These are phyloP conservation scores for Fregata magnificens DNA, from an alignment of 2,113 vertebrate genomes.

Conservation along the genomic window DNA sequence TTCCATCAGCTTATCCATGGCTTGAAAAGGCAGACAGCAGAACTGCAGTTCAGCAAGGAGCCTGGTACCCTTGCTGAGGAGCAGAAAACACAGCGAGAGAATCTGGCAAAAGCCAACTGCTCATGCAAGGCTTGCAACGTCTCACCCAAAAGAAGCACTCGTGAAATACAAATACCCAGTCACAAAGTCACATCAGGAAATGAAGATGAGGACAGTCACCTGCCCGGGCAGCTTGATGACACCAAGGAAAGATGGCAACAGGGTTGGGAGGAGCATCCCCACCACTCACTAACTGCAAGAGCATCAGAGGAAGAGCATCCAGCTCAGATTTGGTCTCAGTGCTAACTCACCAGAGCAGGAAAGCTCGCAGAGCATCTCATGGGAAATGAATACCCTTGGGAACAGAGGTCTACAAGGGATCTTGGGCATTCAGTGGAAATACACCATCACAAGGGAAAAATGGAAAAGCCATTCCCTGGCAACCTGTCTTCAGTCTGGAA, in stretches of 20 bases:
- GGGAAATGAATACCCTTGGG: background rate
- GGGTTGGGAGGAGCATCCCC: background rate
- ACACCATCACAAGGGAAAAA: background rate
- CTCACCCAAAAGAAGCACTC: background rate
- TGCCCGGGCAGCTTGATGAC: background rate
- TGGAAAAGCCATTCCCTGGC: background rate
- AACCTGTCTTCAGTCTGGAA: background rate
- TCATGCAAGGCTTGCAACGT: background rate
- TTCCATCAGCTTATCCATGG: background rate
- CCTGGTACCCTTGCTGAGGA: background rate
- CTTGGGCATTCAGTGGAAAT: background rate
- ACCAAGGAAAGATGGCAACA: background rate
- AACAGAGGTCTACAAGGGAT: background rate
- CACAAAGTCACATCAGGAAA: background rate
- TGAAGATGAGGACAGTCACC: background rate
- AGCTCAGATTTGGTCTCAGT: background rate
- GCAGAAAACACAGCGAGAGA: background rate
- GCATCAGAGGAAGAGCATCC: background rate
- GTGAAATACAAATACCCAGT: background rate
- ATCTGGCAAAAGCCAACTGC: background rate
- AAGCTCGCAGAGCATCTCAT: background rate
- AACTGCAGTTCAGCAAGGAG: background rate
- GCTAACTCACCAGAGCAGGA: background rate
- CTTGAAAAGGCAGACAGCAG: background rate
- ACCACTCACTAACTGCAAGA: background rate